A percentile compares a stretch with the other conserved stretches of the same genome.
Conservation (phyloP, 2,113 vertebrate species). For the Phasianus colchicus region DNA sequence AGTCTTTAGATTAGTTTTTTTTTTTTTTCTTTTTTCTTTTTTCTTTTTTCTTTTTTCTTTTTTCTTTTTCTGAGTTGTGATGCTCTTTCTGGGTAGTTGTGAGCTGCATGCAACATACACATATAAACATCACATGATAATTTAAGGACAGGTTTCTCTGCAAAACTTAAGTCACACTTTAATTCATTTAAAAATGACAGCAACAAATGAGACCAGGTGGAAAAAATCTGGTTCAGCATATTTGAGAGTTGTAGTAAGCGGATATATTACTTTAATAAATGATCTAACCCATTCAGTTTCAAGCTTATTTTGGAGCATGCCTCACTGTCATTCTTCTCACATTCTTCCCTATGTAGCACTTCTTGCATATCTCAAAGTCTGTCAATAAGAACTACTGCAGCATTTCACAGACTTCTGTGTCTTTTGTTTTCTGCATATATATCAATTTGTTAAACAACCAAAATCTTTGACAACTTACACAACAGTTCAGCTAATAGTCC, state of each 20-base stretch:
- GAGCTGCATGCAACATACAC: background rate
- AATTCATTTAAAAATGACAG: background rate
- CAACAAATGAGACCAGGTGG: background rate
- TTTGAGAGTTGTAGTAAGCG: background rate
- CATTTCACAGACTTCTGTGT: background rate
- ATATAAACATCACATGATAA: background rate
- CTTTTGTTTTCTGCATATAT: slow-evolving; percentile 24
- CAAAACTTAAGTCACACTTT: background rate
- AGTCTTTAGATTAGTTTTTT: background rate
- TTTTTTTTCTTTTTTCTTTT: background rate
- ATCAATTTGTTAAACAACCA: slow-evolving; percentile 68
- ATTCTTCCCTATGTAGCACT: background rate
- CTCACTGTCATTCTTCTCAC: background rate
- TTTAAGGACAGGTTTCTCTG: background rate
- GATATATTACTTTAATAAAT: slow-evolving; percentile 9
- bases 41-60: background rate
- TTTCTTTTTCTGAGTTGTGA: background rate
- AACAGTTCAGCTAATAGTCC: slow-evolving; percentile 62
- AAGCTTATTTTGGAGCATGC: background rate
- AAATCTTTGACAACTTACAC: slow-evolving; percentile 49
- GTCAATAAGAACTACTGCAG: slow-evolving; percentile 14
- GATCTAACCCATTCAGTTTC: slow-evolving; percentile 5
- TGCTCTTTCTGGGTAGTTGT: background rate
- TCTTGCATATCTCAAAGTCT: slow-evolving; percentile 28
- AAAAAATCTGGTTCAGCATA: background rate